Evolutionary conservation across 53 echinoderm and acorn worm genomes (phyloP).

Genomic region (Antedon mediterranea): DNA sequence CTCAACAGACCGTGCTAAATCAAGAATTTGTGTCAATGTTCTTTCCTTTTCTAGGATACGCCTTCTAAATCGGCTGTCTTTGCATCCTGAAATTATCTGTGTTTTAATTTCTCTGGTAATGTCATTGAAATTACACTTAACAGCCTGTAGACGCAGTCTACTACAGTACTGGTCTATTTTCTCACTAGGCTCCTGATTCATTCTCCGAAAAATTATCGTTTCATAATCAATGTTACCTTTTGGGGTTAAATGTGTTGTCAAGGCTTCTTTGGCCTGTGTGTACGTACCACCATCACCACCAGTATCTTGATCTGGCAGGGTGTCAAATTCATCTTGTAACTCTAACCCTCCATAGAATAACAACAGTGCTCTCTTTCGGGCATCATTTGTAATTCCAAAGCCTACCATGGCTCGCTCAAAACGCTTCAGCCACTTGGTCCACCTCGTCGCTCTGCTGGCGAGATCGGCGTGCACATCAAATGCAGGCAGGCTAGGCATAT

Average conservation of each 20-base stretch:
- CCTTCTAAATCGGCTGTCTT: conserved; percentile 5
- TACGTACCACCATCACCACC: conserved; percentile 13
- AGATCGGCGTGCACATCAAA: conserved; percentile 22
- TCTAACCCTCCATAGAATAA: conserved; percentile 35
- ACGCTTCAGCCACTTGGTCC: no score
- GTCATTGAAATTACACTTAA: conserved; percentile 27
- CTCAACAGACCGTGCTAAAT: background rate
- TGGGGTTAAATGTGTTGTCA: conserved; percentile 22
- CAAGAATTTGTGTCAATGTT: background rate
- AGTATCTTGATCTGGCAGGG: background rate
- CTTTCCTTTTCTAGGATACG: conserved; percentile 10
- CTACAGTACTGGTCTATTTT: conserved; percentile 27
- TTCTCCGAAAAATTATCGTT: conserved; percentile 38
- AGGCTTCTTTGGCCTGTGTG: conserved; percentile 20
- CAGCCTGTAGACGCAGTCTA: conserved; percentile 10
- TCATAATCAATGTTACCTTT: conserved; percentile 31
- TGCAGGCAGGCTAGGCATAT: conserved; percentile 23
- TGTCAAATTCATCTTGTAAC: conserved; percentile 1
- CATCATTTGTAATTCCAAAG: no score
- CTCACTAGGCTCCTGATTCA: conserved; percentile 23
- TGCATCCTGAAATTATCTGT: conserved; percentile 40
- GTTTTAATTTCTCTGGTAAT: conserved; percentile 32
- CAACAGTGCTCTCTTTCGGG: no score
- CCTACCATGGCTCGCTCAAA: no score
- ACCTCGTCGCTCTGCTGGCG: conserved; percentile 17